A percentile compares a stretch with the other conserved stretches of the same genome.
phyloP scores from a whole-genome alignment of 2,113 vertebrate genomes.

The Rana temporaria region DNA sequence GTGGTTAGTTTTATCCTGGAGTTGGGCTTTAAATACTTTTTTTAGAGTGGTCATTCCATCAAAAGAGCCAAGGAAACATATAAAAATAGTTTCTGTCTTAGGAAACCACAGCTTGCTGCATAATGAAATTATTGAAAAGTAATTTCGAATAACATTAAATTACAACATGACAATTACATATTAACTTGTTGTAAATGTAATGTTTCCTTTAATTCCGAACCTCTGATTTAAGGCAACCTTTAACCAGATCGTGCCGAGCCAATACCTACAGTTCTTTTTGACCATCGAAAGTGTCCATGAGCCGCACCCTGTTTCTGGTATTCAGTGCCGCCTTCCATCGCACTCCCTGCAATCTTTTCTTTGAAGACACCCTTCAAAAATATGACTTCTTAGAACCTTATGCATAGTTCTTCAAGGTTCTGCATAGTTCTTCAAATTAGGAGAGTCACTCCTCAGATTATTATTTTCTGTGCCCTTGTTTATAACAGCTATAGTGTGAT shows the following conservation, averaged over 20 bases:
- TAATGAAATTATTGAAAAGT: too few species aligned
- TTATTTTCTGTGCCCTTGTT: too few species aligned
- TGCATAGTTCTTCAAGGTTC: neutral
- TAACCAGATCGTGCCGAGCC: neutral
- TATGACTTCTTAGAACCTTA: conserved; percentile 15
- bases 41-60: too few species aligned
- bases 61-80: neutral
- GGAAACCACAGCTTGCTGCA: too few species aligned
- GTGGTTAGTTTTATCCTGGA: too few species aligned
- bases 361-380: conserved; percentile 6
- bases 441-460: neutral
- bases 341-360: conserved; percentile 14
- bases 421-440: neutral
- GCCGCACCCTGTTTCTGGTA: conserved; percentile 12
- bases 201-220: neutral
- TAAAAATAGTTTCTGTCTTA: neutral
- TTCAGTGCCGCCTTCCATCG: neutral
- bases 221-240: neutral
- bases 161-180: neutral
- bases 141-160: too few species aligned
- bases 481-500: too few species aligned
- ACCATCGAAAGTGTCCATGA: neutral
- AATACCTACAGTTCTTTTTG: neutral
- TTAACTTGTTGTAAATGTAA: neutral
- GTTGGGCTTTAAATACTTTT: too few species aligned